Evolutionary conservation across 2,113 vertebrate genomes (phyloP).

Genomic region (Vanacampus margaritifer): DNA sequence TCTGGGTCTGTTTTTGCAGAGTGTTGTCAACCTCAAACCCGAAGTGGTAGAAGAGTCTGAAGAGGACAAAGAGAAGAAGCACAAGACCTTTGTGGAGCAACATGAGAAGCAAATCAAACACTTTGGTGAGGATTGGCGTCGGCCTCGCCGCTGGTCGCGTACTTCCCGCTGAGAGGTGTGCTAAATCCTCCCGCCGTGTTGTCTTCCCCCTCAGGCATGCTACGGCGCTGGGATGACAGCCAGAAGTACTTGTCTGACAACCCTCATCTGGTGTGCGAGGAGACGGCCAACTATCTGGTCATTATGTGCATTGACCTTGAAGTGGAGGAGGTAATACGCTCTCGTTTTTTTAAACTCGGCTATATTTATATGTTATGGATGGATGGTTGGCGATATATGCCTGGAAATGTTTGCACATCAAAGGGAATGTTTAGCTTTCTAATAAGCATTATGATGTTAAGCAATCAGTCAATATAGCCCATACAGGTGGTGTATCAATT

Average conservation of each 20-base stretch:
- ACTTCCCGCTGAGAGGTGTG: not conserved
- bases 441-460: too few species aligned
- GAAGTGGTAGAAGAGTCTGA: constrained; percentile 80
- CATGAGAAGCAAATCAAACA: constrained; percentile 90
- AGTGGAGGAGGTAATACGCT: constrained; percentile 82
- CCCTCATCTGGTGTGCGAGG: constrained; percentile 86
- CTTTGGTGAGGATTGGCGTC: constrained; percentile 76
- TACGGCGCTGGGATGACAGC: constrained; percentile 93
- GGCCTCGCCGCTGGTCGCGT: not conserved
- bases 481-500: too few species aligned
- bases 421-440: too few species aligned
- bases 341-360: too few species aligned
- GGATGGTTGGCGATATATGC: too few species aligned
- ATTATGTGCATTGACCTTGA: constrained; percentile 97
- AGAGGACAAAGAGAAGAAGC: constrained; percentile 88
- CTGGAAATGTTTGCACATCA: too few species aligned
- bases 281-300: constrained; percentile 92
- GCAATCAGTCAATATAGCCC: too few species aligned
- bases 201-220: constrained; percentile 79
- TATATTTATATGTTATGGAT: too few species aligned
- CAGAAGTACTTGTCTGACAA: constrained; percentile 92
- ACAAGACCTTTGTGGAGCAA: constrained; percentile 91
- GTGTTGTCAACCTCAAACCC: constrained; percentile 80
- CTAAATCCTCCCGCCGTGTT: not conserved
- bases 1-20: constrained; percentile 62